A percentile compares a stretch with the other conserved stretches of the same genome.
These are phyloP conservation scores for Oncorhynchus kisutch DNA, from an alignment of 2,113 vertebrate species.

Conservation along the genomic window DNA sequence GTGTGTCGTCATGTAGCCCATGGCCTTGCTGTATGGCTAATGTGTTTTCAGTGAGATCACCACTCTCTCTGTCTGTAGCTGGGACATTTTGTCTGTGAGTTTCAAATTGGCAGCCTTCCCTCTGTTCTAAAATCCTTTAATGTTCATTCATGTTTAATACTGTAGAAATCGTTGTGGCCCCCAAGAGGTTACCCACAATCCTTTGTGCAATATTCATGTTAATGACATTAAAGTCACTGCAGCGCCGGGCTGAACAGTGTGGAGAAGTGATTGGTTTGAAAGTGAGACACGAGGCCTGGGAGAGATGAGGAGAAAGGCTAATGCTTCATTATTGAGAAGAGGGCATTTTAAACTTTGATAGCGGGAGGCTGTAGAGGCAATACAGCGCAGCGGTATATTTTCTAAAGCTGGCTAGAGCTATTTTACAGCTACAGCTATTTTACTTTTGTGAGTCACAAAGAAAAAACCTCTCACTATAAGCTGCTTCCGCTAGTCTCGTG, in stretches of 20 bases:
- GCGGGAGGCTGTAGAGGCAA: constrained; percentile 16
- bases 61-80: neutral
- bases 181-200: constrained; percentile 7
- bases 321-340: constrained; percentile 22
- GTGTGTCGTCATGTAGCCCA: neutral
- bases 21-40: neutral
- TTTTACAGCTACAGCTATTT: neutral
- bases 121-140: constrained; percentile 17
- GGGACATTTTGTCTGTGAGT: neutral
- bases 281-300: constrained; percentile 28
- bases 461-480: neutral
- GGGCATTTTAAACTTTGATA: constrained; percentile 35
- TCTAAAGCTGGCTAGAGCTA: neutral
- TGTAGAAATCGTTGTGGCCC: constrained; percentile 11
- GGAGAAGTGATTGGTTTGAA: constrained; percentile 6
- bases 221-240: constrained; percentile 31
- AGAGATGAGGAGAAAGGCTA: constrained; percentile 18
- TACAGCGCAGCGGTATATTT: neutral
- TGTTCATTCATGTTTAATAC: constrained; percentile 40
- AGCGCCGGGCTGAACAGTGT: constrained; percentile 1
- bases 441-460: neutral
- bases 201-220: constrained; percentile 49
- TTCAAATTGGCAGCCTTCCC: neutral
- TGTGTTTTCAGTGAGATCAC: neutral
- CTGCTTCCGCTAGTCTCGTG: no score